Evolutionary conservation across 1,140 invertebrate species (phyloP), one percentile per base, ranked within the genome.

Genomic region (Agraylea sexmaculata): DNA sequence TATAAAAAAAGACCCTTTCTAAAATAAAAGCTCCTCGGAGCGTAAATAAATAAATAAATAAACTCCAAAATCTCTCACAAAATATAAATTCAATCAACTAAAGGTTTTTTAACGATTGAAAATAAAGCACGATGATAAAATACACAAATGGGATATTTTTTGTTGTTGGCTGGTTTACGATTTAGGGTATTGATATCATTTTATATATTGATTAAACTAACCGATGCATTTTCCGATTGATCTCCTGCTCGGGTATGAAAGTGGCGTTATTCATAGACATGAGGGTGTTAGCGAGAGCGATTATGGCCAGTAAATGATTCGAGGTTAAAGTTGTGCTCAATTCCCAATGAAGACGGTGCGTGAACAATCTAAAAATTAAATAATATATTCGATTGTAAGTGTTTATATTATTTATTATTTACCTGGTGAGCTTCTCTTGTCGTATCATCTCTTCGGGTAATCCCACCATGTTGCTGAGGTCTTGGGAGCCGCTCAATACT

Each of bases 251-350:
- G 0, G 83, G 78, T 41, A 87, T 73, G 58, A 97, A 96, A 13
- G 87, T 89, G 18, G 91, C 88, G 54, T 89, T 90, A 56, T 86
- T 92, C 88, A 98, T 95, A 0, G 90, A 93, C 89, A 97, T 97
- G 13, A 99, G 69, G 0, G 95, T 98, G 61, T 98, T 96, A 7
- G 92, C 86, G 18, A 97, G 68, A 12, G 93, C 83, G 20, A 99
- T 88, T 28, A 98, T 80, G 22, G 91, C 83, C 34, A 98, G 65
- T 19, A 99, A 74, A 64, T 99, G 95, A 60, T 94, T 93, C 3
- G 90, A 96, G 0, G 91, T 97, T 11, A 98, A 60, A 0, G 89
- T 90, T 6, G 85, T 88, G 35, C 89, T 95, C 12, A 97, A 68
- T 66, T 96, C 89, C 93, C 93, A 98, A 57, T 96, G 90, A 2